Evolutionary conservation across 1,140 invertebrate genomes (phyloP).

Genomic region (Drosophila subpulchrella): DNA sequence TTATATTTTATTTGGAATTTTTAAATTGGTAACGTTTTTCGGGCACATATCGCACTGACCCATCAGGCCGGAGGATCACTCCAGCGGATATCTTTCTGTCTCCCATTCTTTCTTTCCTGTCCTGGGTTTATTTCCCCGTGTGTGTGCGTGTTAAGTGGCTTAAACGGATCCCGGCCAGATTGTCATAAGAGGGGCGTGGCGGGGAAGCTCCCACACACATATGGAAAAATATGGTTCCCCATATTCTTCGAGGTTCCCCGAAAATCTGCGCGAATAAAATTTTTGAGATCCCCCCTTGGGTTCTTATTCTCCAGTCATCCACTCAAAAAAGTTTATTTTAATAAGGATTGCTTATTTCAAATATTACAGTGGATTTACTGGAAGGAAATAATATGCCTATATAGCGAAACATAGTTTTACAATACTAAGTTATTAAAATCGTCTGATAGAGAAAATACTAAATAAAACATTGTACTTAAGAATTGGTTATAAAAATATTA

Average conservation of each 20-base stretch:
- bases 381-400: too few species aligned
- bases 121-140: neutral
- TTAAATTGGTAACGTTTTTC: conserved; percentile 83
- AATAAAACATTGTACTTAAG: too few species aligned
- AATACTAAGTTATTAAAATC: too few species aligned
- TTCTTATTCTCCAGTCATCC: neutral
- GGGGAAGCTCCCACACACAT: conserved; percentile 26
- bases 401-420: too few species aligned
- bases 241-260: conserved; percentile 11
- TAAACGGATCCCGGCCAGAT: conserved; percentile 67
- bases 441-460: too few species aligned
- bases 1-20: conserved; percentile 85
- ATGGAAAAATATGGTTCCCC: conserved; percentile 28
- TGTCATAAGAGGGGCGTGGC: conserved; percentile 50
- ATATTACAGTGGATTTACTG: too few species aligned
- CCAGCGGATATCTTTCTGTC: conserved; percentile 31
- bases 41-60: conserved; percentile 71
- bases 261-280: conserved; percentile 1
- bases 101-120: neutral
- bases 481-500: too few species aligned
- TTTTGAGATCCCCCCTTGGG: neutral
- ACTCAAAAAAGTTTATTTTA: neutral
- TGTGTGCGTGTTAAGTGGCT: conserved; percentile 70
- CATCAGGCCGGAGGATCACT: conserved; percentile 60
- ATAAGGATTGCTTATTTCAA: too few species aligned